Evolutionary conservation across 2,888 invertebrate genomes (phyloP).

Genomic region (Globia sparganii): DNA sequence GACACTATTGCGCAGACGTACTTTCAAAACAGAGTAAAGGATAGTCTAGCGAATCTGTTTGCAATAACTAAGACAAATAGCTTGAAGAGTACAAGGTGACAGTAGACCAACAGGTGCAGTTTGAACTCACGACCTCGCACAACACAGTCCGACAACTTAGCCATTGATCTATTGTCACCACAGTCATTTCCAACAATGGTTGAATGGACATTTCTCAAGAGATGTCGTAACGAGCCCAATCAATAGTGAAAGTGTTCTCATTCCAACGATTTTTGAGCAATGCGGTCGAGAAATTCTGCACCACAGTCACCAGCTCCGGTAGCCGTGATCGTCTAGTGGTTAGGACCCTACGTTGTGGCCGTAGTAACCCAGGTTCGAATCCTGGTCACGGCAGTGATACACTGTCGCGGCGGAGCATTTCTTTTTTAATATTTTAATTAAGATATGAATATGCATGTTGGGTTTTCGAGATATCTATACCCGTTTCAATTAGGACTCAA

Average conservation of each 20-base stretch:
- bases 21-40: too few species aligned
- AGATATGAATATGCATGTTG: constrained; percentile 35
- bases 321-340: constrained; percentile 85
- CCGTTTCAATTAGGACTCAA: constrained; percentile 45
- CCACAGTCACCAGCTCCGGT: constrained; percentile 70
- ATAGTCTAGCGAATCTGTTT: neutral
- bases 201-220: constrained; percentile 26
- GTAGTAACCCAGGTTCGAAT: constrained; percentile 94
- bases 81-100: neutral
- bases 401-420: constrained; percentile 69
- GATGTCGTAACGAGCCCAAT: constrained; percentile 28
- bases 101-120: neutral
- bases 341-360: constrained; percentile 95
- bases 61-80: neutral
- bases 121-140: neutral
- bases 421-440: constrained; percentile 52
- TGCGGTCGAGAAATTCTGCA: constrained; percentile 12
- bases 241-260: constrained; percentile 45
- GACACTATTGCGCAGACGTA: neutral
- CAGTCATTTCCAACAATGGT: constrained; percentile 13
- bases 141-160: neutral
- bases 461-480: constrained; percentile 6
- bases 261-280: constrained; percentile 26
- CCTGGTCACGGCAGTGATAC: constrained; percentile 88
- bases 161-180: constrained; percentile 6